These are phyloP conservation scores for Tipula confusa DNA, from an alignment of 2,888 invertebrate genomes.

Conservation along the genomic window DNA sequence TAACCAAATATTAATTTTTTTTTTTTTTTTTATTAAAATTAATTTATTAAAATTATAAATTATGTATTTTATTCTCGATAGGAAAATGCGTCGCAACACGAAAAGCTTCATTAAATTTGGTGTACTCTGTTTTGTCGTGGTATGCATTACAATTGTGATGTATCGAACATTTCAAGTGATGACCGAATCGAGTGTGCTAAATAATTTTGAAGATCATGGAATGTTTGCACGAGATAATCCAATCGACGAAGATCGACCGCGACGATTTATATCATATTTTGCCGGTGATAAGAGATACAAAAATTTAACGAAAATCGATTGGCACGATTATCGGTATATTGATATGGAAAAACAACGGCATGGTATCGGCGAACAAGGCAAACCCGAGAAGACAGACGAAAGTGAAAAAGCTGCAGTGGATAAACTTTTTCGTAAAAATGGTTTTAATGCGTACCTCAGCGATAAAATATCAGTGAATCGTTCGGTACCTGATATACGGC, in stretches of 20 bases:
- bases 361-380: slow-evolving; percentile 71
- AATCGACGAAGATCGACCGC: slow-evolving; percentile 33
- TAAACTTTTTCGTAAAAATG: slow-evolving; percentile 75
- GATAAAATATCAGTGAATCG: slow-evolving; percentile 86
- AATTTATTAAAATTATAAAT: not conserved
- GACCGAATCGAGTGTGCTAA: not conserved
- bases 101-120: slow-evolving; percentile 32
- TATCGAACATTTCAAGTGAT: slow-evolving; percentile 33
- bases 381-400: slow-evolving; percentile 59
- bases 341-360: slow-evolving; percentile 56
- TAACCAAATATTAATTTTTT: too few species aligned
- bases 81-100: slow-evolving; percentile 33
- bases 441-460: slow-evolving; percentile 88
- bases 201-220: not conserved
- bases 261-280: slow-evolving; percentile 35
- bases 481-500: slow-evolving; percentile 71
- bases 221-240: too few species aligned
- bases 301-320: slow-evolving; percentile 60
- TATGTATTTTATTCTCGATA: not conserved
- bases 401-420: slow-evolving; percentile 61
- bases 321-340: slow-evolving; percentile 70
- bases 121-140: slow-evolving; percentile 21
- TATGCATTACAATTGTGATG: slow-evolving; percentile 30
- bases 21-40: not conserved
- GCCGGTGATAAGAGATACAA: slow-evolving; percentile 30